Conservation (phyloP, 2,113 vertebrate species). For the Leptocoma aspasia region DNA sequence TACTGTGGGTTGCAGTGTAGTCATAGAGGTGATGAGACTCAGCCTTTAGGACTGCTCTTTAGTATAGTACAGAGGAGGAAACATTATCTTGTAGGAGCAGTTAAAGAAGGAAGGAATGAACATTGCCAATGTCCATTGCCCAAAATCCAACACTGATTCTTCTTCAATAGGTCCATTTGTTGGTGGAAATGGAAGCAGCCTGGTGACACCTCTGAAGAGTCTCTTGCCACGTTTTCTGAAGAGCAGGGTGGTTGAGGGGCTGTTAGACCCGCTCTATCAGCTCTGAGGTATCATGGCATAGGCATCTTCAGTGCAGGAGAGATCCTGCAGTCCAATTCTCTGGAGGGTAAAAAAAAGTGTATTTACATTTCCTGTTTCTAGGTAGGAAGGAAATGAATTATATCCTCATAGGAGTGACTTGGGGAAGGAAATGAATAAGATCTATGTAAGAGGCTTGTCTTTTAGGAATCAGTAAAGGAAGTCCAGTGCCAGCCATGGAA, state of each 20-base stretch:
- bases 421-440: neutral
- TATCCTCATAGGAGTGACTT: neutral
- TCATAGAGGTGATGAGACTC: neutral
- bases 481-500: neutral
- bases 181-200: neutral
- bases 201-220: neutral
- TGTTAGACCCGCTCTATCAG: neutral
- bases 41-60: neutral
- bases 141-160: neutral
- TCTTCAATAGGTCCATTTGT: neutral
- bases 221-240: neutral
- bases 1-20: neutral
- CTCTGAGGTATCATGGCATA: neutral
- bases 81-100: neutral
- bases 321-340: neutral
- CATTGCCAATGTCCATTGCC: neutral
- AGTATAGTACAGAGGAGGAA: neutral
- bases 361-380: neutral
- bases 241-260: neutral
- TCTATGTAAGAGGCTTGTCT: neutral
- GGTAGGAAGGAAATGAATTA: neutral
- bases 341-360: neutral
- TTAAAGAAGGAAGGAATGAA: neutral
- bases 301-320: fast-evolving
- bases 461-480: neutral